Conservation (phyloP, 1,140 invertebrate genomes). For the Brachionus paranguensis region DNA sequence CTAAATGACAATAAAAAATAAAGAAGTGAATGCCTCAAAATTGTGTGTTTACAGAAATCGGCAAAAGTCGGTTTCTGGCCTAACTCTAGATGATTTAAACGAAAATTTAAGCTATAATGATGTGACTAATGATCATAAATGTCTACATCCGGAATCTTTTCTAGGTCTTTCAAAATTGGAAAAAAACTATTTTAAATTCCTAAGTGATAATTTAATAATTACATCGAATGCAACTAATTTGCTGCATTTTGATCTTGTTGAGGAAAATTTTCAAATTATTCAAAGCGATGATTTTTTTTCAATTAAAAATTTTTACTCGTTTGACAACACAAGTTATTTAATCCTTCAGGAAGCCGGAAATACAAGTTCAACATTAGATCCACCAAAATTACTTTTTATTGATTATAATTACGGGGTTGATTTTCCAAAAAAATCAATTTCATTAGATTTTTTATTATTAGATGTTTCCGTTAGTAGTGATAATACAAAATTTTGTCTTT, state of each 20-base stretch:
- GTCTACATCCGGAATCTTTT: background rate
- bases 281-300: background rate
- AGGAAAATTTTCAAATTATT: background rate
- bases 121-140: background rate
- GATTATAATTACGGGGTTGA: background rate
- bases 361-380: background rate
- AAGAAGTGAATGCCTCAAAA: background rate
- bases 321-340: background rate
- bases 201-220: conserved; percentile 14
- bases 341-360: background rate
- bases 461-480: background rate
- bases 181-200: background rate
- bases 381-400: background rate
- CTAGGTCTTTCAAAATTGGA: background rate
- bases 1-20: background rate
- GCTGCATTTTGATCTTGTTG: background rate
- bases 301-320: background rate
- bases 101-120: background rate
- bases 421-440: background rate
- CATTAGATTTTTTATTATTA: background rate
- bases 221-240: background rate
- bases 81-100: background rate
- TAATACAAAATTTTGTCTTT: background rate
- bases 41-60: background rate
- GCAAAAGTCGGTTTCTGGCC: background rate